Conservation (phyloP, 2,797 vertebrate species). For the Neosilurus mollespiculum region DNA sequence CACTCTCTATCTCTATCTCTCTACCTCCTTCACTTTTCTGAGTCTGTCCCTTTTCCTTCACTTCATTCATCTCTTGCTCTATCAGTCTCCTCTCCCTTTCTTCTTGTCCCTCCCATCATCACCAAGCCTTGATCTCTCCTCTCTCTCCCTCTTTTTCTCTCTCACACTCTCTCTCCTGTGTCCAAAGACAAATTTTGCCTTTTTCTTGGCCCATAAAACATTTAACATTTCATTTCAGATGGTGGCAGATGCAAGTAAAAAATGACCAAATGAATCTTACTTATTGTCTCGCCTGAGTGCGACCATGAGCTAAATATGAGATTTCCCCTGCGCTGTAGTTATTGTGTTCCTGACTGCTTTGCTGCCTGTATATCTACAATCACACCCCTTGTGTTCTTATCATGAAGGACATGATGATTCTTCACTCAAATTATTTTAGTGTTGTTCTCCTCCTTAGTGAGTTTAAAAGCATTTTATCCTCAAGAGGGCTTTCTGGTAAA, state of each 20-base stretch:
- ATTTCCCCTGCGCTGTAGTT: slow-evolving; percentile 73
- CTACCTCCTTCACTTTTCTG: slow-evolving; percentile 34
- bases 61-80: slow-evolving; percentile 41
- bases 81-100: slow-evolving; percentile 57
- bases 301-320: slow-evolving; percentile 90
- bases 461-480: slow-evolving; percentile 36
- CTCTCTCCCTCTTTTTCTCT: slow-evolving; percentile 47
- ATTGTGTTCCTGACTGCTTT: slow-evolving; percentile 68
- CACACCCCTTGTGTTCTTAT: slow-evolving; percentile 57
- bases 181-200: slow-evolving; percentile 98
- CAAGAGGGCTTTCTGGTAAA: slow-evolving; percentile 35
- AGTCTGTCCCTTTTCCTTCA: slow-evolving; percentile 33
- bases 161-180: slow-evolving; percentile 72
- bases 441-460: slow-evolving; percentile 37
- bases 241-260: slow-evolving; percentile 97
- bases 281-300: slow-evolving; percentile 91
- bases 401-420: slow-evolving; percentile 52
- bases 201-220: slow-evolving; percentile 99
- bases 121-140: slow-evolving; percentile 39
- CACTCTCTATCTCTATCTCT: slow-evolving; percentile 48
- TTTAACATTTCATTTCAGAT: slow-evolving; percentile 99
- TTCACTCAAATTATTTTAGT: slow-evolving; percentile 51
- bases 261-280: slow-evolving; percentile 98
- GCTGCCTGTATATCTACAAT: slow-evolving; percentile 57
- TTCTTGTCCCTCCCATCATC: slow-evolving; percentile 48